Conservation (phyloP, 2,113 vertebrate species). For the Gymnogyps californianus region DNA sequence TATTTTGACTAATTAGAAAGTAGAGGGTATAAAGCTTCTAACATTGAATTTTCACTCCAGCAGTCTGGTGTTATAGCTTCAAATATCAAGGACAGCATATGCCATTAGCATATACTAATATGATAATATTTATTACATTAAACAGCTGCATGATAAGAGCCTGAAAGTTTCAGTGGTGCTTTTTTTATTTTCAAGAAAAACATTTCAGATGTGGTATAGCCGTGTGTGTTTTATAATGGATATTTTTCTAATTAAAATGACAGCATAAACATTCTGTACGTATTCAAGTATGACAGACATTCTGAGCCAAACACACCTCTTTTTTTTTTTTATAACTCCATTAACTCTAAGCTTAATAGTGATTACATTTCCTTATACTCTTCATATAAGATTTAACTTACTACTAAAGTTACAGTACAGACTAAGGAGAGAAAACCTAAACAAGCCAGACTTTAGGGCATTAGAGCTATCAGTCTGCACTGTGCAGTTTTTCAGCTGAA, state of each 20-base stretch:
- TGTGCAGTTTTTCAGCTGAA: background rate
- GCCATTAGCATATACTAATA: background rate
- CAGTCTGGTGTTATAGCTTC: background rate
- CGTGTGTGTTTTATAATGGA: background rate
- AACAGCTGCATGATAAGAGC: background rate
- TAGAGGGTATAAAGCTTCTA: background rate
- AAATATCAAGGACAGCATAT: background rate
- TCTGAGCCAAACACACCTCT: background rate
- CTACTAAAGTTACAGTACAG: background rate
- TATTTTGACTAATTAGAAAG: background rate
- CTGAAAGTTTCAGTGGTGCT: background rate
- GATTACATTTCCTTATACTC: background rate
- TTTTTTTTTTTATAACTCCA: background rate
- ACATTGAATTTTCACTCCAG: background rate
- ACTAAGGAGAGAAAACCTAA: background rate
- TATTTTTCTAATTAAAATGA: background rate
- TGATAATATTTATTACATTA: background rate
- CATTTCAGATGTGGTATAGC: background rate
- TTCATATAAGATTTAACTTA: background rate
- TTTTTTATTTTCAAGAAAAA: background rate
- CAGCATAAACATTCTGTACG: background rate
- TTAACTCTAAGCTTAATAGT: background rate
- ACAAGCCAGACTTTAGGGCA: background rate
- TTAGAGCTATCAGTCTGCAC: background rate
- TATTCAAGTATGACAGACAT: background rate